Evolutionary conservation across 2,888 invertebrate species (phyloP), one percentile per base, ranked within the genome.

Genomic region (Lutraria lutraria): DNA sequence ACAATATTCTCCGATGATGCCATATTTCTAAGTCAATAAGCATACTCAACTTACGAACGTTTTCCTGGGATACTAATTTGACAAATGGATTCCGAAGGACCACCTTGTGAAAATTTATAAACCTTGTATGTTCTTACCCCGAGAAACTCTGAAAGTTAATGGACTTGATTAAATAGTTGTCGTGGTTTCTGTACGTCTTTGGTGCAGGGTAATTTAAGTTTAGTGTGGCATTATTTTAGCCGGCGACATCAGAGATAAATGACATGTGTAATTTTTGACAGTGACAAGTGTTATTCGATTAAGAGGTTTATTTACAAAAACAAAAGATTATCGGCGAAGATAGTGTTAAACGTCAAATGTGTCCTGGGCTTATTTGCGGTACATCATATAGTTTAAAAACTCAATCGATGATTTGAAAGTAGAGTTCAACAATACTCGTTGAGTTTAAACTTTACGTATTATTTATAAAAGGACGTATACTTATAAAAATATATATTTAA

Each of bases 221-320:
- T 31, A n/a, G 56, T 72, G 79, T 81, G 81, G 84, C 81, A 80
- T 60, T 81, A 72, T 79, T 81, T 31, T 83, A 81, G 53, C 25
- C 80, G 89, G 86, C 86, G 86, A 79, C 79, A 81, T 79, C 53
- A 85, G 83, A 88, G 89, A 91, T 91, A 87, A 91, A 91, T 91
- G 89, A 91, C 82, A 84, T 63, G 87, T 91, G 91, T 91, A 88
- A 79, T 83, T 60, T 87, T 91, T 91, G 89, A 88, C 91, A 89
- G 84, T 81, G 88, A 91, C 91, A 91, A 91, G 89, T 91, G 91
- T 91, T 88, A 88, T 81, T 86, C 87, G 88, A 90, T 91, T 91
- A 90, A 88, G 86, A 88, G 86, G 81, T 89, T 89, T 91, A 90
- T 89, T 91, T 88, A 91, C 88, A 87, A 84, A 89, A 91, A 88